Conservation (phyloP, 2,888 invertebrate species). For the Torymus texanus region DNA sequence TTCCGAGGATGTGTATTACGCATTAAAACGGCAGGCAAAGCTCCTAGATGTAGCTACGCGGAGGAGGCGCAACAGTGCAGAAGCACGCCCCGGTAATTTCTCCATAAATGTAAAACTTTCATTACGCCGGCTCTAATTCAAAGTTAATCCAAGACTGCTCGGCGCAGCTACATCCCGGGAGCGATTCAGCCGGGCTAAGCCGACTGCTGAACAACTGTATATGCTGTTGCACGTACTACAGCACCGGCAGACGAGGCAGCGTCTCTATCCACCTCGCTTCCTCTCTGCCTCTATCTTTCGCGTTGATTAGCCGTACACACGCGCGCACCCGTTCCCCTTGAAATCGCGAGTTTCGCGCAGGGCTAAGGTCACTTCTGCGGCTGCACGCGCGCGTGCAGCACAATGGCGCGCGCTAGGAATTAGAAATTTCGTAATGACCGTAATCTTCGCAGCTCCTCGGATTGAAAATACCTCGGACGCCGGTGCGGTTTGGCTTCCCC, state of each 20-base stretch:
- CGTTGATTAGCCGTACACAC: slow-evolving; percentile 28
- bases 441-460: slow-evolving; percentile 28
- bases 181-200: background rate
- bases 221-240: background rate
- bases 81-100: background rate
- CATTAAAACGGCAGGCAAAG: background rate
- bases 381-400: slow-evolving; percentile 2
- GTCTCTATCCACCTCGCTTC: background rate
- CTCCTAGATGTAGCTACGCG: background rate
- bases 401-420: slow-evolving; percentile 24
- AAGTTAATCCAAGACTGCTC: slow-evolving; percentile 37
- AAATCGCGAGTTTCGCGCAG: background rate
- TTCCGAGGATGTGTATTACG: background rate
- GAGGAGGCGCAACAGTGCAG: too few relatives aligned
- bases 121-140: slow-evolving; percentile 38
- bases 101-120: slow-evolving; percentile 16
- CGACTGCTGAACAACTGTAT: background rate
- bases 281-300: background rate
- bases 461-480: slow-evolving; percentile 44
- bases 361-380: background rate
- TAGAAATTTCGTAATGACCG: slow-evolving; percentile 39
- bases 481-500: slow-evolving; percentile 21
- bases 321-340: background rate
- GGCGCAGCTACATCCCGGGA: background rate
- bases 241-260: too few relatives aligned